Evolutionary conservation across 2,113 vertebrate genomes (phyloP).

Genomic region (Seriola aureovittata): DNA sequence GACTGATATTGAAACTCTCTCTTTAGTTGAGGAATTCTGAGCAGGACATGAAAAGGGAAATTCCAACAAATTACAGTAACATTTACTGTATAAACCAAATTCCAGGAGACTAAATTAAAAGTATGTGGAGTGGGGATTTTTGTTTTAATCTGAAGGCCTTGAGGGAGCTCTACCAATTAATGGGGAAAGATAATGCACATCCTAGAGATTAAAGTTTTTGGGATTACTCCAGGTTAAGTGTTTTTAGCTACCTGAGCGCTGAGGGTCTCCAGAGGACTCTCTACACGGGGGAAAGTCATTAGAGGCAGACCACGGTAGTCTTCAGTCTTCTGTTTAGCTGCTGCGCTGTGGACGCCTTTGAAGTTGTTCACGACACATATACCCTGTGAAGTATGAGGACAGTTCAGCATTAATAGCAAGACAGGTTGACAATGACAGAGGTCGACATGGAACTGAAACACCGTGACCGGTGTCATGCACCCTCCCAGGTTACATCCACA

Average conservation of each 20-base stretch:
- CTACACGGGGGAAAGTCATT: constrained; percentile 97
- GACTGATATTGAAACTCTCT: neutral
- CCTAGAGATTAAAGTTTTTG: constrained; percentile 33
- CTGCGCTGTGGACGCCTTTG: constrained; percentile 89
- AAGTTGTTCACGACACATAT: constrained; percentile 99
- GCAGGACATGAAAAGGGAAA: neutral
- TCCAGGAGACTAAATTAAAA: constrained; percentile 19
- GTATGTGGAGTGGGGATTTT: constrained; percentile 8
- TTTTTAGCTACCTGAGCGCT: constrained; percentile 93
- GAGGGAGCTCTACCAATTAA: constrained; percentile 43
- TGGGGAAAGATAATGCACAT: constrained; percentile 43
- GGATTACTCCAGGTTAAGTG: constrained; percentile 45
- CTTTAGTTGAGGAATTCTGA: neutral
- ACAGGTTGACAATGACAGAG: neutral
- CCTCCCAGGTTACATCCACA: neutral
- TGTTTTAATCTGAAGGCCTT: constrained; percentile 21
- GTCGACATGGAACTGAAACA: neutral
- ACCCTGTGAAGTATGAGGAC: constrained; percentile 82
- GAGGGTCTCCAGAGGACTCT: constrained; percentile 96
- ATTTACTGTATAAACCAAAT: constrained; percentile 13
- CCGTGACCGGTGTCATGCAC: no score
- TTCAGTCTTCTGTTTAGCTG: constrained; percentile 92
- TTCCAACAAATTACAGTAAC: constrained; percentile 20
- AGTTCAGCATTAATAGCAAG: constrained; percentile 8
- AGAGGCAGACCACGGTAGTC: constrained; percentile 93